These are phyloP conservation scores for Bovichtus variegatus DNA, from an alignment of 2,797 vertebrate genomes.

Conservation along the genomic window DNA sequence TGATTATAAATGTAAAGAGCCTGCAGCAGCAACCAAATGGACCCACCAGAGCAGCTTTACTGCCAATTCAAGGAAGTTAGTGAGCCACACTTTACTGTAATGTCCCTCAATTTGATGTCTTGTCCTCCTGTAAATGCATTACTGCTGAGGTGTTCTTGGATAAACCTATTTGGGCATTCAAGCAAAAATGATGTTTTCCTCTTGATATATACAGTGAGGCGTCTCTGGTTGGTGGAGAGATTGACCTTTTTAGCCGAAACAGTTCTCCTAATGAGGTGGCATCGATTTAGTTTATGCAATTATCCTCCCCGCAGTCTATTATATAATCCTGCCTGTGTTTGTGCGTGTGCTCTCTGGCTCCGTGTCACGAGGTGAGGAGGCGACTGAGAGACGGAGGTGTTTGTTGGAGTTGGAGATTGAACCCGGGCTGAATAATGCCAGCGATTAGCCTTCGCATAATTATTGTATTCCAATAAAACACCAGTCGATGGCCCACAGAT, in stretches of 20 bases:
- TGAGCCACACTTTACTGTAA: slow-evolving; percentile 7
- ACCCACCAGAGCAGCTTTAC: slow-evolving; percentile 6
- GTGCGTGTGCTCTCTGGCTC: slow-evolving; percentile 18
- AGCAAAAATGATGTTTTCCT: slow-evolving; percentile 26
- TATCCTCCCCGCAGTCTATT: slow-evolving; percentile 71
- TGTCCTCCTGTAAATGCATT: slow-evolving; percentile 10
- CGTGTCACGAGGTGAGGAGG: slow-evolving; percentile 28
- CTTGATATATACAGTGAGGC: slow-evolving; percentile 25
- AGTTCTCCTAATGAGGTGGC: slow-evolving; percentile 67
- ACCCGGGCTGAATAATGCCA: slow-evolving; percentile 50
- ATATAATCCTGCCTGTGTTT: slow-evolving; percentile 59
- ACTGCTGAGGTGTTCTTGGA: neutral
- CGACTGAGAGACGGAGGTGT: slow-evolving; percentile 32
- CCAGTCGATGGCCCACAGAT: slow-evolving; percentile 5
- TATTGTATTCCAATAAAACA: slow-evolving; percentile 57
- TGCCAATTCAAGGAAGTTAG: neutral
- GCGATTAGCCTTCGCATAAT: slow-evolving; percentile 65
- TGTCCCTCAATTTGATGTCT: neutral
- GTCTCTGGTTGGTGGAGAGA: slow-evolving; percentile 27
- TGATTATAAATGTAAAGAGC: slow-evolving; percentile 14
- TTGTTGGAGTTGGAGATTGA: slow-evolving; percentile 43
- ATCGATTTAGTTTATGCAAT: slow-evolving; percentile 77
- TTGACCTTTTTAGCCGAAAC: slow-evolving; percentile 67
- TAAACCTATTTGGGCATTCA: slow-evolving; percentile 6
- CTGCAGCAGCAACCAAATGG: slow-evolving; percentile 7